phyloP scores from a whole-genome alignment of 2,888 invertebrate species.

The Agonopterix heracliana region DNA sequence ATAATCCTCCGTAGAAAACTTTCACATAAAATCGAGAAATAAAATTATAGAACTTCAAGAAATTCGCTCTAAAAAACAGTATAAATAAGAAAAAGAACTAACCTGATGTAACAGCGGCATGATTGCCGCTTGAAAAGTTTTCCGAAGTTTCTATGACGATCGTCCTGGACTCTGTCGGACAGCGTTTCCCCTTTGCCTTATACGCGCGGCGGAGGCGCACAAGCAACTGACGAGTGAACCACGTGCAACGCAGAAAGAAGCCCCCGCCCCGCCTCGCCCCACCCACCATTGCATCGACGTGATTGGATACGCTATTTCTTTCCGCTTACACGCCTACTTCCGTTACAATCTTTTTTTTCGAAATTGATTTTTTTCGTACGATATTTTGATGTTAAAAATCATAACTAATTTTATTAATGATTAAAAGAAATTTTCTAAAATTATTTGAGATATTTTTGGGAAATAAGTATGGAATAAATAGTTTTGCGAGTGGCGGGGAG shows the following conservation, averaged over 20 bases:
- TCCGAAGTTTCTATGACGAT: constrained; percentile 30
- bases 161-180: constrained; percentile 25
- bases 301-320: constrained; percentile 8
- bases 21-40: too few relatives aligned
- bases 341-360: background rate
- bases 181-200: constrained; percentile 31
- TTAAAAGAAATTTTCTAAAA: background rate
- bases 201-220: constrained; percentile 46
- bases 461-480: background rate
- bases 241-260: constrained; percentile 46
- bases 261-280: constrained; percentile 35
- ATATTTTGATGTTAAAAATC: background rate
- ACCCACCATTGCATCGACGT: constrained; percentile 6
- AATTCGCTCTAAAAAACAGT: background rate
- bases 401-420: background rate
- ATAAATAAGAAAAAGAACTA: constrained; percentile 20
- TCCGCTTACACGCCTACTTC: background rate
- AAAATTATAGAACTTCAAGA: too few relatives aligned
- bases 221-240: constrained; percentile 39
- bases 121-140: constrained; percentile 40
- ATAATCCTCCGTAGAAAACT: too few relatives aligned
- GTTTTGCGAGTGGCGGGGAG: background rate
- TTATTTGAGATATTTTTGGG: background rate
- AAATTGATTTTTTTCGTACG: background rate
- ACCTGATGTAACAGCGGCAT: constrained; percentile 67